Evolutionary conservation across 2,113 vertebrate genomes (phyloP), one percentile per base, ranked within the genome.

Genomic region (Phodopus roborovskii): DNA sequence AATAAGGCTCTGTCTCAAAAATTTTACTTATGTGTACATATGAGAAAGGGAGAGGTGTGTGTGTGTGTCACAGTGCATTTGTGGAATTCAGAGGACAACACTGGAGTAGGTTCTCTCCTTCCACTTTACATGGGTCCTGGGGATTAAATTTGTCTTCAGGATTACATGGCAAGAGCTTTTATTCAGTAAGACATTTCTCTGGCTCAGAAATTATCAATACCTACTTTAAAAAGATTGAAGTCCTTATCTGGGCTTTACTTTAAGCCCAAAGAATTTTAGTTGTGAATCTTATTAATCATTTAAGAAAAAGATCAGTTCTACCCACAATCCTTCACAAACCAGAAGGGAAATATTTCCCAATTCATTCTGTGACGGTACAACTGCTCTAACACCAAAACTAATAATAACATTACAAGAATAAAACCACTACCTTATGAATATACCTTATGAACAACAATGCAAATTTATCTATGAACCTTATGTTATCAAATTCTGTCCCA

Each of bases 211-310:
- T 62, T 42, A 60, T 16, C 83, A 74, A 36, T 68, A 79, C 28
- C 7, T 84, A 84, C 92, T 91, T 94, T 91, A 30, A 5, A 91
- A 93, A 89, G 93, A 66, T 26, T 73, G 15, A 87, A 86, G 56
- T 82, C 68, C 17, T 87, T 89, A 87, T 73, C 19, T 73, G 33
- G 33, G 28, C 39, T 88, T 92, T 96, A 77, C 53, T 70, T 19
- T 53, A 96, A 66, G 45, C 5, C 53, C 24, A 56, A 30, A 74
- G 26, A 82, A 12, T 15, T 89, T 75, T 68, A 94, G 30, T 85
- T 53, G 42, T 88, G 30, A 88, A 84, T 94, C 71, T 88, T 60
- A 84, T 66, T 50, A 94, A 90, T 90, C 7, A 85, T 84, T 92
- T 81, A 79, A 90, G n/a, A 17, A 82, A 58, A 48, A 84, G 5